These are phyloP conservation scores for Hemiscyllium ocellatum DNA, from an alignment of 2,113 vertebrate genomes.

Conservation along the genomic window DNA sequence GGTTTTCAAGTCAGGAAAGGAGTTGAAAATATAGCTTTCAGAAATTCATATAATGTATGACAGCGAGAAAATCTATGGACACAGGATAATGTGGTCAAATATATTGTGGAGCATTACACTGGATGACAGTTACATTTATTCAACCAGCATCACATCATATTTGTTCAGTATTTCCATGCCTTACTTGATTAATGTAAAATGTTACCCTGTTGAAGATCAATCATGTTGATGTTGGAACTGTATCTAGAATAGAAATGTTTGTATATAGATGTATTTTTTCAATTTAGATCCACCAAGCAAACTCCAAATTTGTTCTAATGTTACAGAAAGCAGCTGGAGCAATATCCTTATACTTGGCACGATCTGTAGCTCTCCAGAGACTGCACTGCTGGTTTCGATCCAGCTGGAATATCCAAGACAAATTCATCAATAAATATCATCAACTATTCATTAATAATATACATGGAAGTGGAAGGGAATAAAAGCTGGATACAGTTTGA, in stretches of 20 bases:
- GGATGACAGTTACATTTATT: not conserved
- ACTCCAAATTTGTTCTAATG: not conserved
- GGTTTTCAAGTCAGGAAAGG: not conserved
- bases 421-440: constrained; percentile 33
- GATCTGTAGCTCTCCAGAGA: not conserved
- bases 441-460: constrained; percentile 13
- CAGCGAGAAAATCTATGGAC: not conserved
- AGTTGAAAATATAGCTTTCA: constrained; percentile 8
- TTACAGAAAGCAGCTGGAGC: constrained; percentile 31
- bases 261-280: constrained; percentile 10
- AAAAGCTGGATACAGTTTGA: not conserved
- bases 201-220: constrained; percentile 23
- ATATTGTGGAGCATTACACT: not conserved
- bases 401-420: constrained; percentile 21
- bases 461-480: not conserved
- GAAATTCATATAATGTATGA: not conserved
- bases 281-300: constrained; percentile 13
- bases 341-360: not conserved
- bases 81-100: constrained; percentile 14
- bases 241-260: not conserved
- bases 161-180: constrained; percentile 12
- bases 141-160: not conserved
- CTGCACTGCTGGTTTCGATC: not conserved
- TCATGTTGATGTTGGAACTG: constrained; percentile 11
- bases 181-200: not conserved